phyloP scores from a whole-genome alignment of 2,888 invertebrate species.

The Ephialtes manifestator region DNA sequence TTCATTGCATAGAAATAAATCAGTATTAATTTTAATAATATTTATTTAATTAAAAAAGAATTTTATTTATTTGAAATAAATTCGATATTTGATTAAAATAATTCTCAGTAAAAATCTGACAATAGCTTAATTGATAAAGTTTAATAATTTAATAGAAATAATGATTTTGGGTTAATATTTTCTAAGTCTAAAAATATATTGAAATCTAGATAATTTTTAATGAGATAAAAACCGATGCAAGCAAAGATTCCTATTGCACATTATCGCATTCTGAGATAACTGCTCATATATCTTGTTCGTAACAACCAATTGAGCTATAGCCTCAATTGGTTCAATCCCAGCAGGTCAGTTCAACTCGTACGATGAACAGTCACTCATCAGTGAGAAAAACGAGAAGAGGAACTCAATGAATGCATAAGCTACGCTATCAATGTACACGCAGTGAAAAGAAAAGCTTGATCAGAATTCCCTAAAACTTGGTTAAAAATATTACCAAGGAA shows the following conservation, averaged over 20 bases:
- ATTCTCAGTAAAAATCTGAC: background rate
- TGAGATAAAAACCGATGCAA: slow-evolving; percentile 2
- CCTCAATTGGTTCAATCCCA: slow-evolving; percentile 68
- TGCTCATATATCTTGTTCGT: slow-evolving; percentile 35
- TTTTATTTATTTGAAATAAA: no score
- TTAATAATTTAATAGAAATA: background rate
- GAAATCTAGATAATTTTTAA: slow-evolving; percentile 21
- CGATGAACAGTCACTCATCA: slow-evolving; percentile 29
- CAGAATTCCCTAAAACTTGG: no score
- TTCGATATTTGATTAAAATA: no score
- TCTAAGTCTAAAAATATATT: background rate
- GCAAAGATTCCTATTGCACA: slow-evolving; percentile 24
- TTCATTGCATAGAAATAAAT: no score
- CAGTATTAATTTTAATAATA: no score
- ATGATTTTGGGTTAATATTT: no score
- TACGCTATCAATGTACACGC: slow-evolving; percentile 17
- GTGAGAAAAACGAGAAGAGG: slow-evolving; percentile 48
- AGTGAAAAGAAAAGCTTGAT: no score
- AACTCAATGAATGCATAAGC: slow-evolving; percentile 56
- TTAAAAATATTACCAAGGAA: no score
- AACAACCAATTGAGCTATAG: slow-evolving; percentile 63
- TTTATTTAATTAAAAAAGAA: no score
- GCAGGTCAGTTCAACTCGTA: slow-evolving; percentile 17
- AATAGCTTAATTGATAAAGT: background rate
- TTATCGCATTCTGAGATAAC: slow-evolving; percentile 43